These are phyloP conservation scores for Biston betularia DNA, from an alignment of 2,888 invertebrate species.

Conservation along the genomic window DNA sequence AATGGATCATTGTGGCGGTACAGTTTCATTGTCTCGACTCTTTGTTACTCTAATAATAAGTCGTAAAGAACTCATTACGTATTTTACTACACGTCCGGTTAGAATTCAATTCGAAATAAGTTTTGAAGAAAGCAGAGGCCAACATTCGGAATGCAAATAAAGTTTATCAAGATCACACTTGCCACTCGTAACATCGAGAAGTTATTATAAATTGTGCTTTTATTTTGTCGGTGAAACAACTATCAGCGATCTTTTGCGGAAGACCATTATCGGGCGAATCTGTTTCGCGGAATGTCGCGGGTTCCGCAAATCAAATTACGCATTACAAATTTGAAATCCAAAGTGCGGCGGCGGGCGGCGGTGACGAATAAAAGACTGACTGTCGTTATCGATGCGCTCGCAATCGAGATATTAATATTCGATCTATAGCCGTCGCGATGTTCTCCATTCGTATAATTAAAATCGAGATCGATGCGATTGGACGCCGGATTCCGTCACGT, in stretches of 20 bases:
- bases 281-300: slow-evolving; percentile 72
- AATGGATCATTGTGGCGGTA: slow-evolving; percentile 72
- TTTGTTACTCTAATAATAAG: slow-evolving; percentile 43
- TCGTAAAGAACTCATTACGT: slow-evolving; percentile 35
- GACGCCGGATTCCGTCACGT: slow-evolving; percentile 82
- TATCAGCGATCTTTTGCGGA: slow-evolving; percentile 69
- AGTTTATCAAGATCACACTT: slow-evolving; percentile 59
- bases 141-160: slow-evolving; percentile 58
- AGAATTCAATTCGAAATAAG: slow-evolving; percentile 36
- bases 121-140: slow-evolving; percentile 39
- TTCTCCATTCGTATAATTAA: slow-evolving; percentile 85
- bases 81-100: slow-evolving; percentile 33
- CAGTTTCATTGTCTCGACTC: slow-evolving; percentile 61
- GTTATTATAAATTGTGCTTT: slow-evolving; percentile 57
- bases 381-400: slow-evolving; percentile 71
- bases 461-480: slow-evolving; percentile 83
- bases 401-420: slow-evolving; percentile 85
- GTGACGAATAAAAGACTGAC: slow-evolving; percentile 71
- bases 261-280: slow-evolving; percentile 65
- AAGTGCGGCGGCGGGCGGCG: slow-evolving; percentile 16
- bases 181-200: slow-evolving; percentile 47
- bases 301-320: slow-evolving; percentile 78
- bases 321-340: slow-evolving; percentile 76
- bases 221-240: slow-evolving; percentile 54
- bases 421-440: slow-evolving; percentile 79